Percentiles rank a stretch among this genome's conserved stretches.
Evolutionary conservation across 1,140 invertebrate genomes (phyloP).

Genomic region (Himalopsyche phryganea): DNA sequence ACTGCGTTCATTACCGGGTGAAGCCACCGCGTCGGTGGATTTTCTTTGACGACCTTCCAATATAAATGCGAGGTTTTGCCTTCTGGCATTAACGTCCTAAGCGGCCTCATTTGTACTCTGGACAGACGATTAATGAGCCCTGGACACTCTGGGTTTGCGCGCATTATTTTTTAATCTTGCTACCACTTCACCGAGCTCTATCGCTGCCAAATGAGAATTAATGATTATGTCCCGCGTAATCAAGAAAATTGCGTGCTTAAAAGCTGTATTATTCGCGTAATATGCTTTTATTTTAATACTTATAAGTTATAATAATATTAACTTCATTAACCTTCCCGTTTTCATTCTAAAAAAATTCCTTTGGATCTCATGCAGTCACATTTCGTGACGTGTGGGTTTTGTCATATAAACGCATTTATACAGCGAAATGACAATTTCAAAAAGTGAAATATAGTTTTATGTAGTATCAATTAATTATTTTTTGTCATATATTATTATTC

Average conservation of each 20-base stretch:
- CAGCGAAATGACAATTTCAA: too few species aligned
- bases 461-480: too few species aligned
- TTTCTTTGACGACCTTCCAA: conserved; percentile 8
- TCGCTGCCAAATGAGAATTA: conserved; percentile 17
- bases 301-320: too few species aligned
- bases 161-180: conserved; percentile 7
- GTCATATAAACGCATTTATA: too few species aligned
- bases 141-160: conserved; percentile 6
- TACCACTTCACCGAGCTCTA: neutral
- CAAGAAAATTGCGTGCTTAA: neutral
- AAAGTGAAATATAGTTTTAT: too few species aligned
- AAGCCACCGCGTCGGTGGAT: conserved; percentile 7
- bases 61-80: neutral
- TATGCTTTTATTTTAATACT: too few species aligned
- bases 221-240: neutral
- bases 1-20: conserved; percentile 8
- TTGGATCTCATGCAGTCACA: too few species aligned
- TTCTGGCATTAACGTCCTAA: conserved; percentile 14
- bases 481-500: too few species aligned
- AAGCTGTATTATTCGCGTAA: neutral
- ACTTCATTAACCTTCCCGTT: too few species aligned
- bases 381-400: too few species aligned
- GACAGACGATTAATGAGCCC: conserved; percentile 17
- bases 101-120: conserved; percentile 15
- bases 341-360: too few species aligned